These are phyloP conservation scores for Agapostemon virescens DNA, from an alignment of 2,888 invertebrate genomes.

Conservation along the genomic window DNA sequence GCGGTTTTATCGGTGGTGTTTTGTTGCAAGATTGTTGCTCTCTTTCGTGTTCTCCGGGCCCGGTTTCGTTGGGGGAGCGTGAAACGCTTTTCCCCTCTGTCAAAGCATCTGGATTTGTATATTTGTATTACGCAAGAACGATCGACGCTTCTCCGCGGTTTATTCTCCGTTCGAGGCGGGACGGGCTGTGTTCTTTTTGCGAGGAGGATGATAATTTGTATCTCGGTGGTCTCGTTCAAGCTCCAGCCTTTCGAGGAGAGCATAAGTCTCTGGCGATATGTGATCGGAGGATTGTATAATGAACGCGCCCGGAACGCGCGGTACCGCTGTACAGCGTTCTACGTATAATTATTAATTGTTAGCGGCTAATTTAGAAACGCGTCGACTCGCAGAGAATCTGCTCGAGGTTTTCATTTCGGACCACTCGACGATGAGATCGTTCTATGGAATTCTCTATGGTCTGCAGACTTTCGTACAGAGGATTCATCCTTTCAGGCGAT, in stretches of 20 bases:
- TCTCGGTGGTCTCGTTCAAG: conserved; percentile 8
- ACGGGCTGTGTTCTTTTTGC: background rate
- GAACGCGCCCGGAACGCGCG: conserved; percentile 51
- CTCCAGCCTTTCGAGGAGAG: conserved; percentile 14
- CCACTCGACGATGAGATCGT: background rate
- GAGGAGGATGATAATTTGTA: background rate
- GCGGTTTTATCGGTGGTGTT: background rate
- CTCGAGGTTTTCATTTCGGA: background rate
- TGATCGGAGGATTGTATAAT: conserved; percentile 33
- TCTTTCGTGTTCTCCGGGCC: conserved; percentile 25
- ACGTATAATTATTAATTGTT: background rate
- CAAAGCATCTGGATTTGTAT: conserved; percentile 1
- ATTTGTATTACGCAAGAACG: background rate
- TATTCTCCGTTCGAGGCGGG: background rate
- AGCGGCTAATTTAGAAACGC: background rate
- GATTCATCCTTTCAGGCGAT: background rate
- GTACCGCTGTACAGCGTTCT: conserved; percentile 57
- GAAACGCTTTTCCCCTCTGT: background rate
- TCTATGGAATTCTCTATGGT: background rate
- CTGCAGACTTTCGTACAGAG: background rate
- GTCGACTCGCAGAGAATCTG: too few relatives aligned
- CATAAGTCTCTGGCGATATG: background rate
- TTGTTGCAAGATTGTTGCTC: conserved; percentile 24
- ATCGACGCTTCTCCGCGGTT: conserved; percentile 5
- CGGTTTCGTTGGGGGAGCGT: background rate